Base-by-base conservation (phyloP, 2,797 vertebrate species). In the Crocodylus rhombifer region DNA sequence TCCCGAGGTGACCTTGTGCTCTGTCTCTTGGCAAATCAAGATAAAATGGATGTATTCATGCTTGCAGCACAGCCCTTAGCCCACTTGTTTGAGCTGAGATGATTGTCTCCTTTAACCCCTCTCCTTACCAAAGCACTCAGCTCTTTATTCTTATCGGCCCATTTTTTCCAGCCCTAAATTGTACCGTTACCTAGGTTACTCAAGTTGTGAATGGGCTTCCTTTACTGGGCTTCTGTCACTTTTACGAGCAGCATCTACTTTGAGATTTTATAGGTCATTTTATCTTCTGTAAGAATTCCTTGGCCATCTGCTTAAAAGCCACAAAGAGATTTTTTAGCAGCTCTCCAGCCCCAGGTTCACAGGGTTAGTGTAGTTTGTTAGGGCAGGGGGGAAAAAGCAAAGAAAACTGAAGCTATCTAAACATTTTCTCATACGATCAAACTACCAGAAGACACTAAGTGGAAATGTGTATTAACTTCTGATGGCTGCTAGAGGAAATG, bases 111-210 rank as follows among this genome's bases (percentile, higher is more conserved):
- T 6, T 62, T 60, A 76, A 14, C 36, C 61, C 28, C 83, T 77
- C 1, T 1, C 8, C 5, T 55, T 62, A 58, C 30, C 58, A 60
- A 36, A 0, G 0, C 8, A 17, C 36, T 73, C 25, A 26, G 36
- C 58, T 57, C 69, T 2, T 51, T 36, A 6, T 21, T 64, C 33
- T n/a, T 23, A 63, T 12, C 63, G 30, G 67, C 21, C 5, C 17
- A 12, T 14, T 18, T 23, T 81, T 83, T 76, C 0, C 1, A 15
- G 65, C 42, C n/a, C 12, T 20, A 89, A 65, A 64, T 26, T 1
- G 77, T n/a, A 62, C 33, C 58, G n/a, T 82, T 81, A 7, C 23
- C 56, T 18, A 17, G 80, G 63, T 81, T 56, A 55, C 16, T 33
- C 25, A 74, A 87, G 42, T 11, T 33, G 21, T 33, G 77, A 87